Evolutionary conservation across 2,797 vertebrate genomes (phyloP).

Genomic region (Crocodylus rhombifer): DNA sequence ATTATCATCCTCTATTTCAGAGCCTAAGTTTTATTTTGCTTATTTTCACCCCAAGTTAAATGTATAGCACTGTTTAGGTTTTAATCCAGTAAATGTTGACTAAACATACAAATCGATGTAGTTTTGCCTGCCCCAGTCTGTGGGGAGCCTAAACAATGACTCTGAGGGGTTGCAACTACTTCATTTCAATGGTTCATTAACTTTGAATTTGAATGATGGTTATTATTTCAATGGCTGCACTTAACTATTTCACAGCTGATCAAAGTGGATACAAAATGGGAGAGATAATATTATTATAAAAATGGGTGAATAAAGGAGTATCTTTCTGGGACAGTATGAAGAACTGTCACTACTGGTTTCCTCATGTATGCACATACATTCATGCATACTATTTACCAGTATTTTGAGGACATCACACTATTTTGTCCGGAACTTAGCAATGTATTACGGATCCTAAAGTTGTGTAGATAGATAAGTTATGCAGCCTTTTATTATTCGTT

Average conservation of each 20-base stretch:
- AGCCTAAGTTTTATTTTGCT: neutral
- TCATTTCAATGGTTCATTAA: accelerated
- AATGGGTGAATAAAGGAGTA: neutral
- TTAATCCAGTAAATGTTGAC: neutral
- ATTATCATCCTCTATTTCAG: neutral
- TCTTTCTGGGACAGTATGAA: neutral
- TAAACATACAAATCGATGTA: neutral
- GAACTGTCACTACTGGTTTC: neutral
- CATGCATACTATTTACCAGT: too few relatives aligned
- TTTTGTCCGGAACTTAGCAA: neutral
- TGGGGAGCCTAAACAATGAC: neutral
- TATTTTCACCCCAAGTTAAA: neutral
- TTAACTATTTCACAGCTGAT: neutral
- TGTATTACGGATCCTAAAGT: neutral
- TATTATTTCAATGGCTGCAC: neutral
- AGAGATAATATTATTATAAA: neutral
- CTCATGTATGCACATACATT: too few relatives aligned
- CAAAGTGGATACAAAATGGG: neutral
- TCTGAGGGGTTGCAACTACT: neutral
- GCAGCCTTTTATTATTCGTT: neutral
- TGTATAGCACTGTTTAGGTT: too few relatives aligned
- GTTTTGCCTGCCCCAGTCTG: accelerated
- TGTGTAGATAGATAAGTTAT: neutral
- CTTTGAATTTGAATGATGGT: neutral
- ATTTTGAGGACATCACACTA: neutral